These are phyloP conservation scores for Drosophila aff. DNA, from an alignment of 1,140 invertebrate species.

Conservation along the genomic window DNA sequence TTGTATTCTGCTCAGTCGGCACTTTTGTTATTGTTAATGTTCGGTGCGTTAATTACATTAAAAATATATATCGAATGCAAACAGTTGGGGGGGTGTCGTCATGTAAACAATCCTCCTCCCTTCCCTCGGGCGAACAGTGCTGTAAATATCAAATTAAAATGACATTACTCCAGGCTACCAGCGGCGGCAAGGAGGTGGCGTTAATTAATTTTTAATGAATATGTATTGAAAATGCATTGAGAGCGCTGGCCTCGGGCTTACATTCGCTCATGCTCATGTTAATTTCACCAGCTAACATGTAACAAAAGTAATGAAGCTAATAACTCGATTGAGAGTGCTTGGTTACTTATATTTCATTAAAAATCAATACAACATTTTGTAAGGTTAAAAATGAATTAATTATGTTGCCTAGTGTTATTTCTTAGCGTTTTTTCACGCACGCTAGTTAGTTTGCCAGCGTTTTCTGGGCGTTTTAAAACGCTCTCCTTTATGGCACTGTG, in stretches of 20 bases:
- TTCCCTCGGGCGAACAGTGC: neutral
- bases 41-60: constrained; percentile 66
- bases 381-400: no score
- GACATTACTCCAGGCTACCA: constrained; percentile 47
- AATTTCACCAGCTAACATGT: constrained; percentile 15
- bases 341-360: neutral
- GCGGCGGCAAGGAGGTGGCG: constrained; percentile 16
- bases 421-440: neutral
- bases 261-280: constrained; percentile 15
- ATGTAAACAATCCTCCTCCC: neutral
- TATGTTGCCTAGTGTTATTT: neutral
- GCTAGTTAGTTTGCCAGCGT: constrained; percentile 4
- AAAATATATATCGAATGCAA: constrained; percentile 55
- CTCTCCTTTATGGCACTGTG: constrained; percentile 2
- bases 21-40: constrained; percentile 18
- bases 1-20: neutral
- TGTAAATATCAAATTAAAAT: constrained; percentile 73
- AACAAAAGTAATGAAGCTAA: neutral
- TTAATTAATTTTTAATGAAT: constrained; percentile 78
- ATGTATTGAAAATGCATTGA: constrained; percentile 74
- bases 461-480: constrained; percentile 10
- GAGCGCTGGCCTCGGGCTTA: constrained; percentile 8
- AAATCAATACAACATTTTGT: neutral
- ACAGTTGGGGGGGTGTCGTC: constrained; percentile 15
- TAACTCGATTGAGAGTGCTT: neutral